Evolutionary conservation across 2,113 vertebrate genomes (phyloP), one percentile per base, ranked within the genome.

Genomic region (Galeopterus variegatus): DNA sequence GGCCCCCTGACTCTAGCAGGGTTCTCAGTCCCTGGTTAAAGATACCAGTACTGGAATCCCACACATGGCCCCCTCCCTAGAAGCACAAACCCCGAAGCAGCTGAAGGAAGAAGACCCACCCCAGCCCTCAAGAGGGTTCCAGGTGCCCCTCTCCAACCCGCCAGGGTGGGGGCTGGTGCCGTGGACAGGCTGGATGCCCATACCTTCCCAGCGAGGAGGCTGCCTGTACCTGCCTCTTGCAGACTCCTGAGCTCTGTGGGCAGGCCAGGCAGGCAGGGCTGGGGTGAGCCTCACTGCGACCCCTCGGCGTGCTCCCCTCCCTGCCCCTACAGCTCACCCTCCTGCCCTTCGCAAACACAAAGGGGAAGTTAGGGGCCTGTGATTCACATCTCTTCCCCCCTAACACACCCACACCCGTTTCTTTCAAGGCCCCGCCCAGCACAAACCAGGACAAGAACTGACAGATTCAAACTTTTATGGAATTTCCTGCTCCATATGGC

Each of bases 301-400:
- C 24, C 9, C 4, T 6, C 18, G 31, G 60, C 17, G 3, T 8
- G 23, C 72, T 33, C 12, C 6, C 64, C 31, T 54, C 14, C 52
- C 69, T 54, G 14, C 5, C 5, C 24, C 70, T 41, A 13, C 45
- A 17, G 48, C 70, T 33, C 11, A 41, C 21, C 23, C 41, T 81
- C 36, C 31, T 2, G 41, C 41, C 69, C 64, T 69, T 33, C 45
- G 36, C 77, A 95, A 73, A 88, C 3, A 60, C 94, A 79, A 92
- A 96, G 50, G 23, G 89, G 88, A 95, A 93, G 45, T 81, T 4
- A 64, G 52, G 45, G 36, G 48, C 45, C 83, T n/a, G 52, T 77
- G 88, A 91, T 69, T 96, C 93, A 97, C 76, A 45, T 48, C 50
- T 93, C 82, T 96, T 92, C 94, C 70, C 73, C 79, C 48, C 91